Percentiles rank a stretch among this genome's conserved stretches.
phyloP scores from a whole-genome alignment of 2,888 invertebrate species.

The Lordiphosa fenestrarum region DNA sequence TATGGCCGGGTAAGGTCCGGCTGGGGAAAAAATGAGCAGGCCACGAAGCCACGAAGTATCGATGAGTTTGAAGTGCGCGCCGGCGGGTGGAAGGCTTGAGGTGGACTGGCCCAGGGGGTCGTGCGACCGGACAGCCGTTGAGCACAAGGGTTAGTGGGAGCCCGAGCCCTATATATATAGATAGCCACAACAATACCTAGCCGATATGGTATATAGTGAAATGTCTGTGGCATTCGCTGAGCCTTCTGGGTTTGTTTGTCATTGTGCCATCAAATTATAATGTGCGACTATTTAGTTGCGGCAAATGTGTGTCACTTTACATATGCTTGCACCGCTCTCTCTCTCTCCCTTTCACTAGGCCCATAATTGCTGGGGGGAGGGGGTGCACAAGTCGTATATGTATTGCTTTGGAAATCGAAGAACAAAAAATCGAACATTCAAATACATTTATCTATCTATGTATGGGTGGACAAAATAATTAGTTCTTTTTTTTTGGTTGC shows the following conservation, averaged over 20 bases:
- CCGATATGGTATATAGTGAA: conserved; percentile 15
- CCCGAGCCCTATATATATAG: conserved; percentile 27
- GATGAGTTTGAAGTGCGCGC: conserved; percentile 68
- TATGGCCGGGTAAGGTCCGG: conserved; percentile 25
- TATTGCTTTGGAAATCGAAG: conserved; percentile 11
- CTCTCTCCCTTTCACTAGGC: conserved; percentile 4
- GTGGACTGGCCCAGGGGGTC: conserved; percentile 19
- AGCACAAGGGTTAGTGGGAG: conserved; percentile 44
- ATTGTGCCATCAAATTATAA: conserved; percentile 75
- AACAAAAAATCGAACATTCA: conserved; percentile 42
- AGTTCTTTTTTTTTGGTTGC: conserved; percentile 3
- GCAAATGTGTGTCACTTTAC: conserved; percentile 68
- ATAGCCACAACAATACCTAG: conserved; percentile 3
- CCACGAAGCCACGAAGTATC: conserved; percentile 68
- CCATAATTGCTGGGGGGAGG: conserved; percentile 19
- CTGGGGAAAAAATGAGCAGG: conserved; percentile 45
- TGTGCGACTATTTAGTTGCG: conserved; percentile 61
- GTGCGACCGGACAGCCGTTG: conserved; percentile 70
- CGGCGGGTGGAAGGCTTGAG: conserved; percentile 18
- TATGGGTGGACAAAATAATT: conserved; percentile 15
- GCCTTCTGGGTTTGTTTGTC: conserved; percentile 40
- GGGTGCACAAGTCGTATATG: conserved; percentile 1
- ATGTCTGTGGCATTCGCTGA: conserved; percentile 14
- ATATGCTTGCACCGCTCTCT: conserved; percentile 11
- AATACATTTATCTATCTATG: conserved; percentile 23